phyloP scores from a whole-genome alignment of 1,140 invertebrate genomes.

The Drosophila rhopaloa region DNA sequence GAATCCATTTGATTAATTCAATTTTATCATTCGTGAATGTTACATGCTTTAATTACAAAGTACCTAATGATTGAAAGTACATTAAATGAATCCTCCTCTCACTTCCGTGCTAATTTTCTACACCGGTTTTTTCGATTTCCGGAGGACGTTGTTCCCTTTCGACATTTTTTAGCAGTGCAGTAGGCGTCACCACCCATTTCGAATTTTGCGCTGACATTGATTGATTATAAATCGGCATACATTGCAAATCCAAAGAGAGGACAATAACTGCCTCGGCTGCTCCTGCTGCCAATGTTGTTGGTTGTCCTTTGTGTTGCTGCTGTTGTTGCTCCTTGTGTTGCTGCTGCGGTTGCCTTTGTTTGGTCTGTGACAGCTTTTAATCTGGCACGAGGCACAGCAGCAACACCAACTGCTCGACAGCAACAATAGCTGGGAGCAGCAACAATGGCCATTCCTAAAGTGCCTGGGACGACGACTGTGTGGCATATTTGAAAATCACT shows the following conservation, averaged over 20 bases:
- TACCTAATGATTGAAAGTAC: background rate
- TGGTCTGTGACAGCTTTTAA: conserved; percentile 82
- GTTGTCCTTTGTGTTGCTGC: conserved; percentile 69
- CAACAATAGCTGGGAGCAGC: conserved; percentile 19
- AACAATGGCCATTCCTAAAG: conserved; percentile 51
- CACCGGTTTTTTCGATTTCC: conserved; percentile 14
- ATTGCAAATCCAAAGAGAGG: conserved; percentile 79
- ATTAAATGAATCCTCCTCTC: background rate
- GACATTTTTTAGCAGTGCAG: conserved; percentile 32
- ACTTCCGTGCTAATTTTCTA: background rate
- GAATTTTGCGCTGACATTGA: conserved; percentile 82
- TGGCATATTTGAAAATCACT: conserved; percentile 80
- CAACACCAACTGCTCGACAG: conserved; percentile 24
- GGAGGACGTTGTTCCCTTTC: conserved; percentile 7
- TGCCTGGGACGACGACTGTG: conserved; percentile 40
- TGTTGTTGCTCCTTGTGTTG: conserved; percentile 74
- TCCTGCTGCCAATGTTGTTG: conserved; percentile 37
- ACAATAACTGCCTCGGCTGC: conserved; percentile 61
- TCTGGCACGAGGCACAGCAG: conserved; percentile 70
- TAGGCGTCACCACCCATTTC: conserved; percentile 54
- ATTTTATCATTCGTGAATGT: background rate
- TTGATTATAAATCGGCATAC: conserved; percentile 83
- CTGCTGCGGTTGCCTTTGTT: conserved; percentile 78
- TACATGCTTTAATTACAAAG: background rate
- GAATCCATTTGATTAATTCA: background rate